Evolutionary conservation across 2,888 invertebrate genomes (phyloP), one percentile per base, ranked within the genome.

Genomic region (Halictus ligatus): DNA sequence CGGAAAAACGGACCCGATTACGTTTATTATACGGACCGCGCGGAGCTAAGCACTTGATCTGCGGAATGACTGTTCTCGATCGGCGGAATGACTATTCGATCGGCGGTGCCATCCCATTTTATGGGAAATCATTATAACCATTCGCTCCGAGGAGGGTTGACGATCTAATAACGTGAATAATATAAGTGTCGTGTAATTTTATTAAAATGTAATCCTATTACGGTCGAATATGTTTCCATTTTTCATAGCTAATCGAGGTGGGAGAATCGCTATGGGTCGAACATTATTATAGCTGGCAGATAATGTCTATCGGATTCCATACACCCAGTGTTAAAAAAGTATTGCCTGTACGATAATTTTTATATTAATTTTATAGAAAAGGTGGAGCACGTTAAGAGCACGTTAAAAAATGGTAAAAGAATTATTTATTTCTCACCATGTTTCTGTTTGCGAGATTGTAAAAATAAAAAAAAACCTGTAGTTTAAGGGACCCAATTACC

Each of bases 81-180:
- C 69, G 1, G 40, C 12, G 43, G 75, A 78, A 83, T 83, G 79
- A 85, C 60, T 79, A 78, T 83, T 35, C 50, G 78, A 79, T 85
- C 58, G 73, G 6, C 25, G 67, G 29, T 35, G 50, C 73, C 67
- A 60, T 60, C 69, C 80, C 74, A 75, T 69, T 83, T 85, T 75
- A 79, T 85, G 54, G 60, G 72, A 83, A 76, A 54, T 79, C 83
- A 13, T 71, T 71, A 71, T 43, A 71, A 71, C 73, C 76, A 75
- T 73, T 73, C 69, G 73, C 58, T 50, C n/a, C 73, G 1, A 54
- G 15, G 78, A 67, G 75, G 69, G 29, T 43, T n/a, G 64, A 48
- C 73, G 73, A 21, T 60, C 54, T 64, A 79, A 75, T 79, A 76
- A 76, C 46, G 72, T 13, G 74, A 58, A 75, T 67, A 75, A 75